Base-by-base conservation (phyloP, 92 coral and sea anemone genomes). In the Virgularia gustaviana region DNA sequence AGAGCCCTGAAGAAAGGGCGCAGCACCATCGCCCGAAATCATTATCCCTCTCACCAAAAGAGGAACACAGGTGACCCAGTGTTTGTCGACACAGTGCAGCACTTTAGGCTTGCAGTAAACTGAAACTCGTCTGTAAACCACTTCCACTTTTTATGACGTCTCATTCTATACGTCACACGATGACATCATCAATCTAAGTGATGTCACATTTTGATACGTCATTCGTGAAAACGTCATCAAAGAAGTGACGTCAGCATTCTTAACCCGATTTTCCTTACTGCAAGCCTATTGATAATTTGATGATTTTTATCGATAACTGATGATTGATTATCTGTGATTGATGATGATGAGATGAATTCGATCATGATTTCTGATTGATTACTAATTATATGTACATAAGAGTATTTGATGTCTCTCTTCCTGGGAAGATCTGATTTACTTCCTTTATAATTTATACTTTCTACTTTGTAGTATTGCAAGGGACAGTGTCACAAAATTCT, bases 11-110 rank as follows among this genome's bases (percentile, higher is more conserved):
- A 30, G 61, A 47, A 59, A 61, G 24, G 20, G n/a, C n/a, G n/a
- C n/a, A n/a, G n/a, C n/a, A n/a, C n/a, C 59, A 49, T 25, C 75
- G 75, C 23, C 75, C 75, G 61, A 68, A 68, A 54, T 68, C 75
- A 49, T 49, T 68, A 36, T 68, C 75, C 30, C 75, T 68, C 61
- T 68, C 75, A 16, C 75, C 75, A 31, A 49, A 45, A 52, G 30
- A 15, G 13, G 31, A 22, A 4, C 29, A 8, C 47, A 68, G 75
- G 75, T 68, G 75, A 68, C 75, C 75, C 6, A 33, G 61, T 68
- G 75, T 65, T 65, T 7, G 70, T 62, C 15, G 5, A 47, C 55
- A 47, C 55, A 12, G 58, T 4, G 20, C 27, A 24, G 35, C 36
- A 1, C 36, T 8, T 63, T 52, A 63, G 56, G 72, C 72, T 65